Conservation (phyloP, 2,113 vertebrate genomes). For the Halichoeres trimaculatus region DNA sequence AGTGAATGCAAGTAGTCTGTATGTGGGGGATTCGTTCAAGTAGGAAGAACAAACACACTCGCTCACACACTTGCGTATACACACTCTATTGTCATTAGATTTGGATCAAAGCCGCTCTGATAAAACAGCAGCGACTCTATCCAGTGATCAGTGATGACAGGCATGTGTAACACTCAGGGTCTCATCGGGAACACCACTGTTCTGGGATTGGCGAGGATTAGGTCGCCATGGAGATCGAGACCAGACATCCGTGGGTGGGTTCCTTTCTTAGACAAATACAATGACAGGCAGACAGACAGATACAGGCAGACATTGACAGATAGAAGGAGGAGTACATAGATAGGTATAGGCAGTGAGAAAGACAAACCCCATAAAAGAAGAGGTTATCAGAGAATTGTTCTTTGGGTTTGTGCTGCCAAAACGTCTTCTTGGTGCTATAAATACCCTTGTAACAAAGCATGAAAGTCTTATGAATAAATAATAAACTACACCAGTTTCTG, state of each 20-base stretch:
- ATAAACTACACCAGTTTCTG: constrained; percentile 42
- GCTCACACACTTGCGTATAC: not conserved
- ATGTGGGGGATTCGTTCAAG: constrained; percentile 14
- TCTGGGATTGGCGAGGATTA: constrained; percentile 69
- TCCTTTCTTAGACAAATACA: constrained; percentile 53
- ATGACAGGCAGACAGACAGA: constrained; percentile 53
- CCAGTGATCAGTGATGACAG: constrained; percentile 65
- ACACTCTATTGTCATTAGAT: constrained; percentile 31
- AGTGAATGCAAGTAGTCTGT: constrained; percentile 33
- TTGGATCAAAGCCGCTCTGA: constrained; percentile 51
- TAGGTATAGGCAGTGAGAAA: constrained; percentile 5
- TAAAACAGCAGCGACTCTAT: constrained; percentile 53
- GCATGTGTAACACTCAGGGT: constrained; percentile 51
- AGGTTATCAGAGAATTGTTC: not conserved
- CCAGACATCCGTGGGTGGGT: constrained; percentile 70
- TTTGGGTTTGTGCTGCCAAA: constrained; percentile 2
- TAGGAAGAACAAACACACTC: constrained; percentile 50
- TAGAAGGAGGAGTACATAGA: constrained; percentile 7
- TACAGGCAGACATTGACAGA: constrained; percentile 51
- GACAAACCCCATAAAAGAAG: constrained; percentile 5
- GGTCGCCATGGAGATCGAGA: constrained; percentile 74
- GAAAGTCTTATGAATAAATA: constrained; percentile 49
- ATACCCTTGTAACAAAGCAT: constrained; percentile 19
- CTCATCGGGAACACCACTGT: constrained; percentile 62
- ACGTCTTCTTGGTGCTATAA: constrained; percentile 21